These are phyloP conservation scores for Goniozus legneri DNA, from an alignment of 1,140 invertebrate genomes.

Conservation along the genomic window DNA sequence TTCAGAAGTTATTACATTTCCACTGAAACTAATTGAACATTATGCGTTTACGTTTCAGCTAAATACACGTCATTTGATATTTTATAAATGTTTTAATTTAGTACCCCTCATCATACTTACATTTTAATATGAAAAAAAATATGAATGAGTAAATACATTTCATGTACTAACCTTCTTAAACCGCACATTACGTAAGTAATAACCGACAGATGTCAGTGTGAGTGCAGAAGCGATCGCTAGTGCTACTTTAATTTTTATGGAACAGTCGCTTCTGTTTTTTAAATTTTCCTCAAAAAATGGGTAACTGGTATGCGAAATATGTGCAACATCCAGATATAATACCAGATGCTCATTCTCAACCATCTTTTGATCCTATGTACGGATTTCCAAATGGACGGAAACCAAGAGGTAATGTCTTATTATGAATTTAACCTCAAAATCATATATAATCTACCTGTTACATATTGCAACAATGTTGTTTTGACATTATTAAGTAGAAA, in stretches of 20 bases:
- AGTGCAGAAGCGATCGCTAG: not conserved
- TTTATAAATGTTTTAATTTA: conserved; percentile 6
- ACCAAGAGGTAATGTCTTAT: conserved; percentile 61
- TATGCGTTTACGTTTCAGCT: no score
- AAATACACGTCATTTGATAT: conserved; percentile 25
- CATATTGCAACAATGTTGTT: not conserved
- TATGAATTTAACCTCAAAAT: conserved; percentile 30
- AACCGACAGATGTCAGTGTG: conserved; percentile 22
- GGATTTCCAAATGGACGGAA: conserved; percentile 75
- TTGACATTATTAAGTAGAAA: no score
- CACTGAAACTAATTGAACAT: no score
- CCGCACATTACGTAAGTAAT: conserved; percentile 15
- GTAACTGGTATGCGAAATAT: conserved; percentile 11
- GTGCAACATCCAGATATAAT: conserved; percentile 16
- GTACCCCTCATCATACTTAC: no score
- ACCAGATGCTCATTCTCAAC: conserved; percentile 49
- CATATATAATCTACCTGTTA: not conserved
- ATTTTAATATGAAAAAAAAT: no score
- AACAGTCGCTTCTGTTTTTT: not conserved
- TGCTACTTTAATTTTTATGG: no score
- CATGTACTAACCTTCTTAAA: no score
- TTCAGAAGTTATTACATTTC: no score
- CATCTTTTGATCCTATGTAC: conserved; percentile 73
- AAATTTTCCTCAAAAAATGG: conserved; percentile 18
- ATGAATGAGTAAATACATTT: no score